A percentile compares a stretch with the other conserved stretches of the same genome.
Evolutionary conservation across 2,113 vertebrate species (phyloP).

Genomic region (Chlamydotis undulata): DNA sequence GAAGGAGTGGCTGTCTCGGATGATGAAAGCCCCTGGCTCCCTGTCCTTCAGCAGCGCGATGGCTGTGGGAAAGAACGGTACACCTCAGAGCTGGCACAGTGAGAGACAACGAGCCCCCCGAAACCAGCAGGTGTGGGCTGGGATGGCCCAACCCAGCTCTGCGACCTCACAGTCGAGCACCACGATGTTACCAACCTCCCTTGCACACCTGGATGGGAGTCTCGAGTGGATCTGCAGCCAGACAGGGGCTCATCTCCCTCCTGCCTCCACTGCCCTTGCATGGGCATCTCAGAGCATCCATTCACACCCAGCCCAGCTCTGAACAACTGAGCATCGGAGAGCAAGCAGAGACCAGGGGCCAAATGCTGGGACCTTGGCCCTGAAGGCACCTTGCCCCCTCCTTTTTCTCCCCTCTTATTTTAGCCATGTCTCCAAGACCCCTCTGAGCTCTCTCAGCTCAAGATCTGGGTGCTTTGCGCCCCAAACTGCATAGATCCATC

Average conservation of each 20-base stretch:
- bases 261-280: rapidly evolving
- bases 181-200: rapidly evolving
- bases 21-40: conserved; percentile 94
- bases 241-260: background rate
- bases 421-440: background rate
- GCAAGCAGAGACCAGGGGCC: background rate
- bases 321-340: background rate
- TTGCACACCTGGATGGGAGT: background rate
- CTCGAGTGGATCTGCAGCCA: background rate
- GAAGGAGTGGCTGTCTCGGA: conserved; percentile 97
- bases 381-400: background rate
- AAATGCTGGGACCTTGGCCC: background rate
- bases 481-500: background rate
- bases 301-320: background rate
- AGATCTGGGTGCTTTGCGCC: background rate
- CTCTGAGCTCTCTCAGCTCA: background rate
- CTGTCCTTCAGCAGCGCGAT: conserved; percentile 89
- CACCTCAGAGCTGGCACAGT: background rate
- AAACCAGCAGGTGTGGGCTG: background rate
- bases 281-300: background rate
- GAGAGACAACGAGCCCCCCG: background rate
- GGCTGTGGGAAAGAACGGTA: conserved; percentile 69
- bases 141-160: rapidly evolving
- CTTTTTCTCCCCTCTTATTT: background rate
- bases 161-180: background rate